These are phyloP conservation scores for Lasioglossum oenotherae DNA, from an alignment of 2,888 invertebrate species.

Conservation along the genomic window DNA sequence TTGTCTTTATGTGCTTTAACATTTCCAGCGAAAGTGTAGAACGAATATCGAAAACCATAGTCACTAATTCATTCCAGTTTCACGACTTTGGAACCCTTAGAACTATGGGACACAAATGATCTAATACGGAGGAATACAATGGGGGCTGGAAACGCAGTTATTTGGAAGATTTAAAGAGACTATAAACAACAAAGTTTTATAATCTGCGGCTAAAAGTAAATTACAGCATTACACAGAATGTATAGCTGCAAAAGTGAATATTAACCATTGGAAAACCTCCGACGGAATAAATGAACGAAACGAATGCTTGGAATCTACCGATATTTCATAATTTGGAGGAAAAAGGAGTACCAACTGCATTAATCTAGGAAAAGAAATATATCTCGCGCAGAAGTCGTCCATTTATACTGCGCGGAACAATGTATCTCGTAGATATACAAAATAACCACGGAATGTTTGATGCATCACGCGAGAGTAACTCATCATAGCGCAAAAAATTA, in stretches of 20 bases:
- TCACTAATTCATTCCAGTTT: not conserved
- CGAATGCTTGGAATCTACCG: not conserved
- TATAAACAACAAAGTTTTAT: not conserved
- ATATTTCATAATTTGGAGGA: not conserved
- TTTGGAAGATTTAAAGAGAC: not conserved
- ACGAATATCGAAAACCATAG: not conserved
- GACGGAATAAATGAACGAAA: not conserved
- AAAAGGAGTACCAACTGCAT: not conserved
- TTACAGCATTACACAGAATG: not conserved
- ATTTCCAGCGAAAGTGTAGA: not conserved
- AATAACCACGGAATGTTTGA: not conserved
- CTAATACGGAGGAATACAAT: not conserved
- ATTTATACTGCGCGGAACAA: not conserved
- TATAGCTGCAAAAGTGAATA: not conserved
- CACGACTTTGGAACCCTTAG: not conserved
- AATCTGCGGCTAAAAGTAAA: not conserved
- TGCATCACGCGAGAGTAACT: not conserved
- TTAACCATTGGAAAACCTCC: not conserved
- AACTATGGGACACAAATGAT: not conserved
- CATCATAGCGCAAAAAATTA: not conserved
- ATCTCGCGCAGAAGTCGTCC: not conserved
- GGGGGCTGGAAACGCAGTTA: not conserved
- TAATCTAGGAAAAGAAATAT: not conserved
- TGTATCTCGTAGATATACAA: not conserved
- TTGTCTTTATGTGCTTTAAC: not conserved